These are phyloP conservation scores for Porites australiensis DNA, from an alignment of 64 coral and sea anemone species.

Conservation along the genomic window DNA sequence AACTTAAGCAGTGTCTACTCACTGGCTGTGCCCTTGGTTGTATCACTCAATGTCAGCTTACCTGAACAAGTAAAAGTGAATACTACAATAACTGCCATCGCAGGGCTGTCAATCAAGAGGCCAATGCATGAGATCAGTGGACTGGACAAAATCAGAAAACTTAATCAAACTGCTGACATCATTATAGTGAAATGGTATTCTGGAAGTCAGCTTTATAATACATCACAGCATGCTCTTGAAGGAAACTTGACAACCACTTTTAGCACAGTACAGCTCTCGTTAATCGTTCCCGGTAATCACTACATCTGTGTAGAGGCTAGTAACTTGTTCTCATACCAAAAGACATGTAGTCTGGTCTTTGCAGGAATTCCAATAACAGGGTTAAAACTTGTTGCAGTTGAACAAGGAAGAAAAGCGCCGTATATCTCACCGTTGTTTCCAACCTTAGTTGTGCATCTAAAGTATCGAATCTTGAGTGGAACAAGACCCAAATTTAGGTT, in stretches of 20 bases:
- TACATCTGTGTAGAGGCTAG: constrained; percentile 52
- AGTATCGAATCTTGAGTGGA: constrained; percentile 12
- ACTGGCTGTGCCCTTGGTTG: constrained; percentile 62
- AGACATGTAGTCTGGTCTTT: constrained; percentile 30
- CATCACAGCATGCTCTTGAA: constrained; percentile 10
- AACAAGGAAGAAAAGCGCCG: neutral
- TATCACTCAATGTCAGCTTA: constrained; percentile 19
- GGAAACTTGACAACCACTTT: constrained; percentile 45
- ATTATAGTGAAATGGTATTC: constrained; percentile 34
- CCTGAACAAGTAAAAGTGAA: constrained; percentile 30
- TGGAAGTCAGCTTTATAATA: constrained; percentile 5
- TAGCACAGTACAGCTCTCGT: neutral
- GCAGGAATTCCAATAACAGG: constrained; percentile 63
- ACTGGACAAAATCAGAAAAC: constrained; percentile 27
- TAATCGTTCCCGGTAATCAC: constrained; percentile 30
- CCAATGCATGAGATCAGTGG: neutral
- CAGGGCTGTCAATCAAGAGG: constrained; percentile 39
- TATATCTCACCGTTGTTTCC: neutral
- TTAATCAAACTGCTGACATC: constrained; percentile 39
- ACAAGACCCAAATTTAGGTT: constrained; percentile 72
- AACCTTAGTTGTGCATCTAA: neutral
- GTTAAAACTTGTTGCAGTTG: constrained; percentile 27
- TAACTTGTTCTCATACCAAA: constrained; percentile 58
- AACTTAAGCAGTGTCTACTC: constrained; percentile 66
- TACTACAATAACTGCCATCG: constrained; percentile 13